phyloP scores from a whole-genome alignment of 1,140 invertebrate genomes.

The Drosophila dunni region DNA sequence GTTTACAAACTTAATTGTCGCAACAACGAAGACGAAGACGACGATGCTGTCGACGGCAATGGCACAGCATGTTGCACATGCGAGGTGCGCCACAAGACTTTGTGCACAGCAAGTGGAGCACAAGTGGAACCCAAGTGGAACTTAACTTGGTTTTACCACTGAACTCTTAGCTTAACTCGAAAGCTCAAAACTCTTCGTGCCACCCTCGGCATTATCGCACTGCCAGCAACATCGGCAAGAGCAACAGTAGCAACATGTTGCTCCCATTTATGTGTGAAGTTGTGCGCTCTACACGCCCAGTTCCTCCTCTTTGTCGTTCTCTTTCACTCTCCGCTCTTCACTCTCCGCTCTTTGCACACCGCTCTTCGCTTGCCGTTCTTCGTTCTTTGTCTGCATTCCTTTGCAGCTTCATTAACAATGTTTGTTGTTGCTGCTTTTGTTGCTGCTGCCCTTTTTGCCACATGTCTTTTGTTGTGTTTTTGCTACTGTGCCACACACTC shows the following conservation, averaged over 20 bases:
- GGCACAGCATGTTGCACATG: slow-evolving; percentile 63
- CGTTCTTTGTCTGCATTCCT: slow-evolving; percentile 71
- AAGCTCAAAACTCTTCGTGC: neutral
- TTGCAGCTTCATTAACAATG: slow-evolving; percentile 81
- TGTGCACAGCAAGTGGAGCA: neutral
- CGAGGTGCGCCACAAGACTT: slow-evolving; percentile 23
- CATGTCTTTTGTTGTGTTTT: slow-evolving; percentile 67
- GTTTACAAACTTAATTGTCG: slow-evolving; percentile 81
- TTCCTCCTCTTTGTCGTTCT: slow-evolving; percentile 53
- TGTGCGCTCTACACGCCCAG: slow-evolving; percentile 43
- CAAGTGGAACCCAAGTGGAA: no score
- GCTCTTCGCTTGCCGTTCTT: slow-evolving; percentile 15
- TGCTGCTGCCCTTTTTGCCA: slow-evolving; percentile 71
- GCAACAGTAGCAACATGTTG: slow-evolving; percentile 63
- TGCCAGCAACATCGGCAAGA: slow-evolving; percentile 8
- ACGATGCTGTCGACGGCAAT: slow-evolving; percentile 9
- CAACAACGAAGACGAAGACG: slow-evolving; percentile 27
- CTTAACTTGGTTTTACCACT: no score
- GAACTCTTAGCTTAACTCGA: no score
- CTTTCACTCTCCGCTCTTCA: slow-evolving; percentile 1
- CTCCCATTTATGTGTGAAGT: slow-evolving; percentile 83
- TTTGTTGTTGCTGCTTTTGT: slow-evolving; percentile 44
- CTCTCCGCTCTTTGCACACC: slow-evolving; percentile 12
- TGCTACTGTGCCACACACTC: slow-evolving; percentile 78
- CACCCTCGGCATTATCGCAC: slow-evolving; percentile 17